A percentile compares a stretch with the other conserved stretches of the same genome.
phyloP scores from a whole-genome alignment of 2,888 invertebrate species.

The Philopedon plagiatum region DNA sequence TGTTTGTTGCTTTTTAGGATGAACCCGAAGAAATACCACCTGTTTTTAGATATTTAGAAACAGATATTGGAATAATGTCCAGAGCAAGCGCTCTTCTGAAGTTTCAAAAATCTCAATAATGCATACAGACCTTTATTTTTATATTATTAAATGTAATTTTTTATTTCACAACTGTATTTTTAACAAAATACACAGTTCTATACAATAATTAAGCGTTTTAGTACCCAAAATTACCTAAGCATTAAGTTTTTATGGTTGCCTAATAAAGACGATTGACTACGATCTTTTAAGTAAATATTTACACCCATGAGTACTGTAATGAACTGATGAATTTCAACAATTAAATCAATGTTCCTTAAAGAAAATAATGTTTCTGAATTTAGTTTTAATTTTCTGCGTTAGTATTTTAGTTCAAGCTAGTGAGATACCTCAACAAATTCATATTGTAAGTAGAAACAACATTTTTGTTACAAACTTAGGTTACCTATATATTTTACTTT shows the following conservation, averaged over 20 bases:
- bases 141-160: background rate
- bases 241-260: conserved; percentile 22
- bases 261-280: conserved; percentile 5
- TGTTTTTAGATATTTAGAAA: conserved; percentile 65
- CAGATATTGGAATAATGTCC: conserved; percentile 64
- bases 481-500: conserved; percentile 25
- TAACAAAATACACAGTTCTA: background rate
- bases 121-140: background rate
- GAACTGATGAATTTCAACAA: background rate
- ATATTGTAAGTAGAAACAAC: conserved; percentile 39
- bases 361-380: conserved; percentile 1
- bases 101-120: conserved; percentile 19
- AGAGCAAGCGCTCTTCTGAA: conserved; percentile 51
- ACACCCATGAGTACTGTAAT: background rate
- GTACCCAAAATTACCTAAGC: background rate
- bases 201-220: background rate
- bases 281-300: conserved; percentile 8
- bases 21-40: conserved; percentile 61
- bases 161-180: background rate
- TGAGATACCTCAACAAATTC: conserved; percentile 40
- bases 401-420: conserved; percentile 1
- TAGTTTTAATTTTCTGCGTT: conserved; percentile 6
- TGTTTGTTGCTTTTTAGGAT: conserved; percentile 51
- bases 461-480: background rate
- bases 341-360: background rate